Conservation (phyloP, 2,888 invertebrate species). For the Erannis defoliaria region DNA sequence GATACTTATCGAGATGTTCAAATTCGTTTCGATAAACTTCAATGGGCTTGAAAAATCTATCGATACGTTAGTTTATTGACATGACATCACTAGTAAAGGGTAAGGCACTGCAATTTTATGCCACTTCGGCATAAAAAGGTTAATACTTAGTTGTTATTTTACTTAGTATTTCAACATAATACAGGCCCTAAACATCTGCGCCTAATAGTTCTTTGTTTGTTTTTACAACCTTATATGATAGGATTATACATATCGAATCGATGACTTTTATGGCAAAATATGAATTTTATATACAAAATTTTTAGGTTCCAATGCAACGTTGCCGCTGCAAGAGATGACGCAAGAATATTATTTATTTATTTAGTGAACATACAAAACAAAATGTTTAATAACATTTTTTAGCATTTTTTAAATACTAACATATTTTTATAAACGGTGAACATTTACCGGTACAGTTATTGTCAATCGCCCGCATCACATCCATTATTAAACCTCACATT, state of each 20-base stretch:
- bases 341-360: too few relatives aligned
- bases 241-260: constrained; percentile 2
- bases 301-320: too few relatives aligned
- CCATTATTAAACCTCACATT: too few relatives aligned
- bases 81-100: constrained; percentile 30
- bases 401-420: too few relatives aligned
- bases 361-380: too few relatives aligned
- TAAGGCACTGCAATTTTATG: constrained; percentile 19
- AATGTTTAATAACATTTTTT: too few relatives aligned
- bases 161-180: constrained; percentile 19
- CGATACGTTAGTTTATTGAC: constrained; percentile 11
- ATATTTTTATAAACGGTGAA: too few relatives aligned
- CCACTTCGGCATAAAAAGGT: constrained; percentile 18
- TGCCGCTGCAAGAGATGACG: too few relatives aligned
- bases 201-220: constrained; percentile 9
- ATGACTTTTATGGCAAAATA: background rate
- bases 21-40: constrained; percentile 18
- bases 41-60: constrained; percentile 12
- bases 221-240: constrained; percentile 4
- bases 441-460: too few relatives aligned
- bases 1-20: constrained; percentile 1
- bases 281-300: too few relatives aligned
- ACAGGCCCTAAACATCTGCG: constrained; percentile 10
- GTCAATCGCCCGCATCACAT: too few relatives aligned
- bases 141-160: constrained; percentile 7